A percentile compares a stretch with the other conserved stretches of the same genome.
These are phyloP conservation scores for Drosophila micromelanica DNA, from an alignment of 1,140 invertebrate genomes.

Conservation along the genomic window DNA sequence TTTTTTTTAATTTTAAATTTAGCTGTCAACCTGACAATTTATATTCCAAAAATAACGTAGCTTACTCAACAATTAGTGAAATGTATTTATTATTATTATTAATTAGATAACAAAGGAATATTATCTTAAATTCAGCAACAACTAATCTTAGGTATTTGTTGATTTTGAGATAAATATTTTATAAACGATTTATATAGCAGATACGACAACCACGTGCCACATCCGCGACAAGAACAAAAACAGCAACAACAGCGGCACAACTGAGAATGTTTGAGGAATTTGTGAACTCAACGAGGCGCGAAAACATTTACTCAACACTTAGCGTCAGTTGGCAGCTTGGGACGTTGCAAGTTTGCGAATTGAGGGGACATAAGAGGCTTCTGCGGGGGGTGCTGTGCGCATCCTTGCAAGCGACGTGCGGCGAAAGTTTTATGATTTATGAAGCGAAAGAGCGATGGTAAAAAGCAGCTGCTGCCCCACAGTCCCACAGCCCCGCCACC, in stretches of 20 bases:
- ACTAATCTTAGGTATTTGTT: not conserved
- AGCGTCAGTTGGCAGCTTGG: slow-evolving; percentile 63
- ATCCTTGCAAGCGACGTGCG: slow-evolving; percentile 57
- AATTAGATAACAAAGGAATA: not conserved
- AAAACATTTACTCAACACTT: slow-evolving; percentile 83
- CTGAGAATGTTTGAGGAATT: slow-evolving; percentile 66
- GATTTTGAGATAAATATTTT: slow-evolving; percentile 21
- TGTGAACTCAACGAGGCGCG: slow-evolving; percentile 71
- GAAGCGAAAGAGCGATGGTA: slow-evolving; percentile 59
- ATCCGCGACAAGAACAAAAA: slow-evolving; percentile 41
- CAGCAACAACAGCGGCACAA: slow-evolving; percentile 13
- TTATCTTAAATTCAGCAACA: slow-evolving; percentile 10
- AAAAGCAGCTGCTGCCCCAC: slow-evolving; percentile 54
- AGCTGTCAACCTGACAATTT: no score
- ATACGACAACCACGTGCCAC: slow-evolving; percentile 64
- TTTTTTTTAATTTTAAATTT: no score
- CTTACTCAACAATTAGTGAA: not conserved
- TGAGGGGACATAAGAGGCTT: slow-evolving; percentile 19
- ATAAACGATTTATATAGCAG: slow-evolving; percentile 15
- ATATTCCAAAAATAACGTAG: no score
- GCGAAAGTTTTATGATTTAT: slow-evolving; percentile 80
- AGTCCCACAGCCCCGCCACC: slow-evolving; percentile 1
- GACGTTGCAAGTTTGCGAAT: slow-evolving; percentile 43
- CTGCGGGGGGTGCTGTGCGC: slow-evolving; percentile 7
- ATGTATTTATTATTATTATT: no score